A percentile compares a stretch with the other conserved stretches of the same genome.
phyloP scores from a whole-genome alignment of 2,797 vertebrate species.

The Pseudotriccus pelzelni region DNA sequence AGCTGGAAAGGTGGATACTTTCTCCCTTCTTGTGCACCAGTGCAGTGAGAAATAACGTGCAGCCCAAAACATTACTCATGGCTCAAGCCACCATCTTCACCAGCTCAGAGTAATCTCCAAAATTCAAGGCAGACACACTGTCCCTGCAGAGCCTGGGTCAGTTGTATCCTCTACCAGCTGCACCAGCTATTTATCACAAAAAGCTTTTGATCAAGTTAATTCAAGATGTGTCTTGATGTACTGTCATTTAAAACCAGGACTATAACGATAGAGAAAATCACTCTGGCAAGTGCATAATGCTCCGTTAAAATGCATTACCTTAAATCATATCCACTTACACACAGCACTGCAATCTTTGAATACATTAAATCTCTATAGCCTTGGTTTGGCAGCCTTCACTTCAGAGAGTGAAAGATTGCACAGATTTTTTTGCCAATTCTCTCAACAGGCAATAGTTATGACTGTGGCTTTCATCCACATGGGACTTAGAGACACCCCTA shows the following conservation, averaged over 20 bases:
- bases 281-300: conserved; percentile 57
- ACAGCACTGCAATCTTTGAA: conserved; percentile 29
- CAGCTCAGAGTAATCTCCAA: neutral
- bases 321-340: conserved; percentile 61
- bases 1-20: neutral
- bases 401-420: neutral
- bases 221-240: conserved; percentile 31
- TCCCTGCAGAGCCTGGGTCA: neutral
- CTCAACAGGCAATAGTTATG: neutral
- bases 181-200: conserved; percentile 22
- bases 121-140: neutral
- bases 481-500: neutral
- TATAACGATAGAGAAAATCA: conserved; percentile 55
- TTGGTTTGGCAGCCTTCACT: neutral
- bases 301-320: conserved; percentile 58
- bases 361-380: conserved; percentile 36
- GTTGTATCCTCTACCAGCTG: neutral
- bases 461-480: neutral
- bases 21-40: neutral
- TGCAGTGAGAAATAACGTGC: neutral
- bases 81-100: neutral
- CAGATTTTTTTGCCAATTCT: neutral
- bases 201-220: conserved; percentile 34
- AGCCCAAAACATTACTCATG: neutral
- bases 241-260: conserved; percentile 38